A percentile compares a stretch with the other conserved stretches of the same genome.
Conservation (phyloP, 2,113 vertebrate genomes). For the Leucoraja erinaceus region DNA sequence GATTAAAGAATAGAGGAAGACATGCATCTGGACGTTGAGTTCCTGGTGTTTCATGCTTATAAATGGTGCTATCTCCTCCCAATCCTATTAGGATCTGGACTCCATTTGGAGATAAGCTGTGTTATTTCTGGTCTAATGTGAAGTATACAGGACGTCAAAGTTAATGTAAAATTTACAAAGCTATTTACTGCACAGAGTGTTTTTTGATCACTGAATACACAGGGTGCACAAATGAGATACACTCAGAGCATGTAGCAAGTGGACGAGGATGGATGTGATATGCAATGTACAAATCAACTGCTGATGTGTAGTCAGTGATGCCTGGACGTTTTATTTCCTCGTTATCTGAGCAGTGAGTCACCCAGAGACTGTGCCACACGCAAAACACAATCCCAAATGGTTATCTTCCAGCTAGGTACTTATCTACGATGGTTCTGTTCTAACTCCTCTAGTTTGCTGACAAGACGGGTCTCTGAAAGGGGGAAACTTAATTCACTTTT, state of each 20-base stretch:
- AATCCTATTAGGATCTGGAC: not conserved
- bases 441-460: not conserved
- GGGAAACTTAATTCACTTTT: not conserved
- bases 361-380: not conserved
- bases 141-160: not conserved
- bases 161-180: conserved; percentile 13
- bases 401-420: not conserved
- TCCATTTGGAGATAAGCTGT: not conserved
- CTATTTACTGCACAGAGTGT: not conserved
- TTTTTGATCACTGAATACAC: not conserved
- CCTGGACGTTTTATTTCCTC: not conserved
- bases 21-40: not conserved
- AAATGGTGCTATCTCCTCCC: not conserved
- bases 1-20: not conserved
- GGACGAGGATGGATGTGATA: not conserved
- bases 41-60: not conserved
- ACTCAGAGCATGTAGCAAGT: not conserved
- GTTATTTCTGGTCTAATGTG: not conserved
- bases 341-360: not conserved
- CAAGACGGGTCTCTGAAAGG: not conserved
- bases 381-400: not conserved
- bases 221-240: not conserved
- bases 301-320: not conserved
- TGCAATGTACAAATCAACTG: not conserved
- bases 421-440: not conserved